Base-by-base conservation (phyloP, 2,888 invertebrate genomes). In the Melitaea athalia region DNA sequence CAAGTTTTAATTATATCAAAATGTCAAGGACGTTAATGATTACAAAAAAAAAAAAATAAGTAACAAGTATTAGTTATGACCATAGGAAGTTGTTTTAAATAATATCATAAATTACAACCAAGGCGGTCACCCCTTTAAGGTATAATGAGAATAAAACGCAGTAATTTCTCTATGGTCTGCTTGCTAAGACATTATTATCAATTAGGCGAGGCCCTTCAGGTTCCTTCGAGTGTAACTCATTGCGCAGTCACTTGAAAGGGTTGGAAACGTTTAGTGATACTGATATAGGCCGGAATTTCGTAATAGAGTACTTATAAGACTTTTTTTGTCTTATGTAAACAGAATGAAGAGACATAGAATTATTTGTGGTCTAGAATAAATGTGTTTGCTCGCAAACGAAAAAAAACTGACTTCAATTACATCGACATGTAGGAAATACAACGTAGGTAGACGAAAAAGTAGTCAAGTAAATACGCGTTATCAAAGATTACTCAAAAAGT, bases 181-280 rank as follows among this genome's bases (percentile, higher is more conserved):
- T 72, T 72, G 62, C 67, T 64, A 64, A 63, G 68, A 67, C 64
- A 67, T 69, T 71, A 71, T 71, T 72, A 72, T 69, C 71, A 72
- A 72, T 72, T 72, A 69, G 69, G 62, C 57, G 59, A 59, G 17
- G 59, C 68, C 57, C 67, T 67, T 63, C 42, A 31, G 17, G 49
- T 15, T 38, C 57, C 43, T n/a, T 66, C 61, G 38, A 62, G 66
- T 61, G 55, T 53, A 61, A 67, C 42, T 42, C 11, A 57, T 38
- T 42, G 38, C 15, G 42, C 15, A 15, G 10, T 57, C 31, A 52
- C 60, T 53, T 33, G 17, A 47, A 49, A 49, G 61, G 55, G 66
- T 53, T 55, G 38, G 42, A 43, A 47, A 14, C 24, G 53, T 45
- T 49, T 66, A 66, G 53, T 11, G 61, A 61, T 66, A 61, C 57